Evolutionary conservation across 2,888 invertebrate genomes (phyloP).

Genomic region (Villa cingulata): DNA sequence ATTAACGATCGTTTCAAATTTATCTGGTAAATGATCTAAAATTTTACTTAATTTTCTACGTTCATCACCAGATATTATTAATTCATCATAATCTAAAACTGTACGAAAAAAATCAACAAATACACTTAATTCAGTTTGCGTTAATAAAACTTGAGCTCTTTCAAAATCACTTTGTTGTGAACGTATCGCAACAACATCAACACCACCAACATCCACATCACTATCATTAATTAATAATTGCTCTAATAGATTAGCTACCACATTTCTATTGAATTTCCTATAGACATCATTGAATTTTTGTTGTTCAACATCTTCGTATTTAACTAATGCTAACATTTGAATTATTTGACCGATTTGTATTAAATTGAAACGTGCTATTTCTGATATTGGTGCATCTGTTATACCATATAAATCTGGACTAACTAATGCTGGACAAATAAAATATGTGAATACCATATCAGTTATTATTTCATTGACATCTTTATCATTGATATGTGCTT

Average conservation of each 20-base stretch:
- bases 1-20: conserved; percentile 17
- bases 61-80: conserved; percentile 31
- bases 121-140: conserved; percentile 49
- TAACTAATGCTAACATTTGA: conserved; percentile 76
- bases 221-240: conserved; percentile 41
- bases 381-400: conserved; percentile 81
- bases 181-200: conserved; percentile 30
- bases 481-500: conserved; percentile 35
- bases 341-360: conserved; percentile 86
- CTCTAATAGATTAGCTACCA: conserved; percentile 66
- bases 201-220: conserved; percentile 26
- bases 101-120: conserved; percentile 44
- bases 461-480: conserved; percentile 57
- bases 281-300: conserved; percentile 61
- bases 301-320: conserved; percentile 65
- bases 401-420: conserved; percentile 93
- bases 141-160: conserved; percentile 52
- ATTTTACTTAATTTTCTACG: conserved; percentile 37
- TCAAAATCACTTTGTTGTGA: conserved; percentile 42
- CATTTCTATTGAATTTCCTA: conserved; percentile 63
- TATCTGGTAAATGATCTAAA: conserved; percentile 36
- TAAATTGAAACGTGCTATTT: conserved; percentile 78
- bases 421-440: conserved; percentile 91
- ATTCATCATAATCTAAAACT: conserved; percentile 31
- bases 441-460: conserved; percentile 83